Conservation (phyloP, 2,888 invertebrate species). For the Sipha maydis region DNA sequence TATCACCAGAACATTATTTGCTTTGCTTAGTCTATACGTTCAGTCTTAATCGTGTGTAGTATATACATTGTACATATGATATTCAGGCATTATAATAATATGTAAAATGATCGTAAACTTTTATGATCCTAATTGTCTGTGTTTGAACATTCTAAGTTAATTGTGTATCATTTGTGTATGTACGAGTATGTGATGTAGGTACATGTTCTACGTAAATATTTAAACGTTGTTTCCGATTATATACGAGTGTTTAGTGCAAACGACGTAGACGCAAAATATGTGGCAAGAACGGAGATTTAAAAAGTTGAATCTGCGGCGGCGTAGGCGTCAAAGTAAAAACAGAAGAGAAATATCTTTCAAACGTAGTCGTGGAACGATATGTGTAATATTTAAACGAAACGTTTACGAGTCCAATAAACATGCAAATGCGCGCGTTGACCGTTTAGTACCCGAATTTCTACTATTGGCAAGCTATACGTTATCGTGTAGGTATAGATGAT, state of each 20-base stretch:
- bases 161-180: background rate
- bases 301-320: background rate
- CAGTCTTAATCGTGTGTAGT: too few relatives aligned
- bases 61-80: too few relatives aligned
- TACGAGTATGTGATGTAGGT: background rate
- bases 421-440: background rate
- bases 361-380: background rate
- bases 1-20: too few relatives aligned
- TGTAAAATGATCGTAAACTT: background rate
- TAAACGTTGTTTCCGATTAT: background rate
- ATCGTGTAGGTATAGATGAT: background rate
- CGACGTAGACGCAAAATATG: background rate
- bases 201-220: background rate
- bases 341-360: background rate
- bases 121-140: background rate
- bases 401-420: conserved; percentile 1
- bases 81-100: background rate
- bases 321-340: background rate
- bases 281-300: background rate
- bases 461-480: background rate
- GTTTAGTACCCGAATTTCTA: background rate
- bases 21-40: too few relatives aligned
- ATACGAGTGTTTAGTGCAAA: background rate
- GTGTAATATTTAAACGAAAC: background rate
- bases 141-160: background rate